phyloP scores from a whole-genome alignment of 2,888 invertebrate genomes.

The Junonia oenone region DNA sequence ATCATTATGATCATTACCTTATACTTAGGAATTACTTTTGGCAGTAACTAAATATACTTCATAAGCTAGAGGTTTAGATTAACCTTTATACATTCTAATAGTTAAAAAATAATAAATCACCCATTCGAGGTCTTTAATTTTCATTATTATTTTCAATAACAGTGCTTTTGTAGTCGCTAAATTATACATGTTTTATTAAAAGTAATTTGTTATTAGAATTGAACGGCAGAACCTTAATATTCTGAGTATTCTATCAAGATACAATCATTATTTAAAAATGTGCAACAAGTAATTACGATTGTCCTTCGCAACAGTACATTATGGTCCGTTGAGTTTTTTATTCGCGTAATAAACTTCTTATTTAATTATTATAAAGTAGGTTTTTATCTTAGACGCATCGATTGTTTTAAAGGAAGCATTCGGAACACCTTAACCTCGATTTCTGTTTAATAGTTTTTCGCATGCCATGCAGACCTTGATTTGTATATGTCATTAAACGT shows the following conservation, averaged over 20 bases:
- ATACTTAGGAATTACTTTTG: too few species aligned
- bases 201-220: not conserved
- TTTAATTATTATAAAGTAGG: slow-evolving; percentile 10
- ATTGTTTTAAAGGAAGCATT: slow-evolving; percentile 46
- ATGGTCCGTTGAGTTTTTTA: slow-evolving; percentile 26
- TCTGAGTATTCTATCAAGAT: slow-evolving; percentile 14
- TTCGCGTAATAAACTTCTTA: slow-evolving; percentile 21
- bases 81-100: not conserved
- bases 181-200: not conserved
- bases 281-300: slow-evolving; percentile 22
- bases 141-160: not conserved
- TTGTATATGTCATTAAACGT: slow-evolving; percentile 26
- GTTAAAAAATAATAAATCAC: not conserved
- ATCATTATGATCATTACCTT: too few species aligned
- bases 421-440: slow-evolving; percentile 62
- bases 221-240: not conserved
- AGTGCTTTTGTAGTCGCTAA: not conserved
- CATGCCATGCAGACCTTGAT: slow-evolving; percentile 51
- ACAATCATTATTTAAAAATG: slow-evolving; percentile 26
- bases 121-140: not conserved
- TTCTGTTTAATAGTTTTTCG: slow-evolving; percentile 42
- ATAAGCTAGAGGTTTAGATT: too few species aligned
- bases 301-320: slow-evolving; percentile 24
- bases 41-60: too few species aligned
- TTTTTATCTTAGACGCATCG: slow-evolving; percentile 20